Evolutionary conservation across 2,888 invertebrate genomes (phyloP), one percentile per base, ranked within the genome.

Genomic region (Polia nebulosa): DNA sequence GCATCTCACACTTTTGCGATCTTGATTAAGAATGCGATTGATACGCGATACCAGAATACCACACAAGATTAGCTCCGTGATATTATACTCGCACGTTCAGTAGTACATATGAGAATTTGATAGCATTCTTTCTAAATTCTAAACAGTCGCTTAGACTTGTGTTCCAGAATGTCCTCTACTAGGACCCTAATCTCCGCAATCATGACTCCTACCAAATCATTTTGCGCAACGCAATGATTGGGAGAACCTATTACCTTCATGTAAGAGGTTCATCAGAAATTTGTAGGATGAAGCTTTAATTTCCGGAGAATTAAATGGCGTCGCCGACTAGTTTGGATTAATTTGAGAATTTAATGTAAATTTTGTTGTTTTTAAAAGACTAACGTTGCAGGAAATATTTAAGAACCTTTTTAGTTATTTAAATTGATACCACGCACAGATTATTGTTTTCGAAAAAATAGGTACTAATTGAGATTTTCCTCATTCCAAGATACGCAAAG

Each of bases 1-100:
- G 8, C n/a, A 61, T 57, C 39, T 45, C 44, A 45, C 51, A 73
- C 59, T 74, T 63, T 62, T 45, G 45, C 53, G 22, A 55, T 65
- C 15, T 32, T n/a, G 27, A 15, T n/a, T 36, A n/a, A 17, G 34
- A 62, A 59, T 51, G 59, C 29, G 47, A 76, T 72, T 41, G 32
- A 25, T 53, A 17, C 4, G 45, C 52, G 76, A 76, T 59, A 59
- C 11, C 15, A 49, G 36, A 64, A 71, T 60, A 45, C 51, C 61
- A 22, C 51, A 27, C 41, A 13, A 70, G 59, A 76, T 60, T 62
- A 25, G 6, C 62, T 34, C 11, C 13, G 27, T 44, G 49, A 57
- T 47, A 58, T 20, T 36, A 20, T n/a, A n/a, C n/a, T 45, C 22
- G 20, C 22, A 47, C 25, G n/a, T 17, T 65, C 13, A n/a, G 5